A percentile compares a stretch with the other conserved stretches of the same genome.
Conservation (phyloP, 2,113 vertebrate genomes). For the Ploceus nigricollis region DNA sequence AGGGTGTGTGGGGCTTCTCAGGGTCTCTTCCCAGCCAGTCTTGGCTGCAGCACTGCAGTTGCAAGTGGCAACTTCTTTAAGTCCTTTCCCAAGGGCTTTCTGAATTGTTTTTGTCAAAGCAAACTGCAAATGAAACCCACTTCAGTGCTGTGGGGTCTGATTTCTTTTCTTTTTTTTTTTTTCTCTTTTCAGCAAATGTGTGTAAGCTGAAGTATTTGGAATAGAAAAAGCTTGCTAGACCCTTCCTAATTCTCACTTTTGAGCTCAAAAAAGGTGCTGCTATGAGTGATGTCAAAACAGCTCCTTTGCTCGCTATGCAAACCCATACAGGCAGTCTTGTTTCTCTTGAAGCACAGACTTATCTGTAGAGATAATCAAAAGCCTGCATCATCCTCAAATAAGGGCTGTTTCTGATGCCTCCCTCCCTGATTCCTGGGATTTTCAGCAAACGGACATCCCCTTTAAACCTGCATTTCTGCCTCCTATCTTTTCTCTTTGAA, state of each 20-base stretch:
- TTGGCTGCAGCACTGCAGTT: background rate
- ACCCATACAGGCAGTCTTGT: background rate
- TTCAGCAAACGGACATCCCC: slow-evolving; percentile 45
- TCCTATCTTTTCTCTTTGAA: slow-evolving; percentile 55
- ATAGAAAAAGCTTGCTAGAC: background rate
- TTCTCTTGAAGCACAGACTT: slow-evolving; percentile 16
- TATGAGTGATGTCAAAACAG: background rate
- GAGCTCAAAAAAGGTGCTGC: background rate
- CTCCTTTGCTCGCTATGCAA: background rate
- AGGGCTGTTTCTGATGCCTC: background rate
- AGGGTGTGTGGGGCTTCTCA: rapidly evolving
- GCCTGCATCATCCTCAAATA: slow-evolving; percentile 24
- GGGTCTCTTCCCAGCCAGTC: background rate
- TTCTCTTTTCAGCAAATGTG: rapidly evolving
- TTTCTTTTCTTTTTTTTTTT: background rate
- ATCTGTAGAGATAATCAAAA: slow-evolving; percentile 45
- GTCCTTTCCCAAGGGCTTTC: background rate
- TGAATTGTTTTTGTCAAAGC: background rate
- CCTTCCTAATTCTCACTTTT: background rate
- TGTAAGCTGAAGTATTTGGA: background rate
- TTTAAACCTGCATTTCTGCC: slow-evolving; percentile 21
- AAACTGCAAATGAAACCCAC: background rate
- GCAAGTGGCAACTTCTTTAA: background rate
- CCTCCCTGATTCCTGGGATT: slow-evolving; percentile 27
- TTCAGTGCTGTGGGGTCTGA: rapidly evolving